Base-by-base conservation (phyloP, 2,888 invertebrate genomes). In the Melanophora roralis region DNA sequence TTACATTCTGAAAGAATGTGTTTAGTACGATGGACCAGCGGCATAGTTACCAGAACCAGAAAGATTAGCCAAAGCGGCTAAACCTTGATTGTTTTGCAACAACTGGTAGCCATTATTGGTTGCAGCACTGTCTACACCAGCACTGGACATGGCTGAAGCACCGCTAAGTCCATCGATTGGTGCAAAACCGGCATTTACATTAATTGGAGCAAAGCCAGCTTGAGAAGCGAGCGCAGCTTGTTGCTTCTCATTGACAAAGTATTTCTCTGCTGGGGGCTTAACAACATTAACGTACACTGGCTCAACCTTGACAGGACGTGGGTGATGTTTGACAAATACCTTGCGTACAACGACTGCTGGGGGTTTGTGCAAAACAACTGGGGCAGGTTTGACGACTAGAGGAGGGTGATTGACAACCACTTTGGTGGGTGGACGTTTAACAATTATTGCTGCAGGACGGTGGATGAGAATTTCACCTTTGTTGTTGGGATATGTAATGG, bases 391-490 rank as follows among this genome's bases (percentile, higher is more conserved):
- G 19, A 89, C 88, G 47, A 89, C 87, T 76, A 89, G 82, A 84
- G 89, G 89, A 36, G 89, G 88, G 83, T 89, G 89, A 67, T 89
- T 89, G 60, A 89, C 89, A 73, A 88, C 74, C 59, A 89, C 88
- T 82, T 86, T 87, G 78, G 89, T 89, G 78, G 89, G 89, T 78
- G 89, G 89, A 21, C 89, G 88, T 64, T 88, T 86, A 12, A 89
- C 89, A 84, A 89, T 88, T 75, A 89, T 89, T 57, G 88, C 87
- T 6, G 89, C 88, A 7, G 89, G 89, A 53, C 88, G 88, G 83
- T 89, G 89, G 77, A 89, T 87, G 11, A 89, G 84, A 65, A 89
- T 89, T 83, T 89, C 89, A 43, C 89, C 89, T 84, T 89, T 89
- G 83, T 89, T 89, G 72, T 88, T 86, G 36, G 88, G 88, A 69